Percentiles rank a stretch among this genome's conserved stretches.
These are phyloP conservation scores for Halictus quadricinctus DNA, from an alignment of 2,888 invertebrate genomes.

Conservation along the genomic window DNA sequence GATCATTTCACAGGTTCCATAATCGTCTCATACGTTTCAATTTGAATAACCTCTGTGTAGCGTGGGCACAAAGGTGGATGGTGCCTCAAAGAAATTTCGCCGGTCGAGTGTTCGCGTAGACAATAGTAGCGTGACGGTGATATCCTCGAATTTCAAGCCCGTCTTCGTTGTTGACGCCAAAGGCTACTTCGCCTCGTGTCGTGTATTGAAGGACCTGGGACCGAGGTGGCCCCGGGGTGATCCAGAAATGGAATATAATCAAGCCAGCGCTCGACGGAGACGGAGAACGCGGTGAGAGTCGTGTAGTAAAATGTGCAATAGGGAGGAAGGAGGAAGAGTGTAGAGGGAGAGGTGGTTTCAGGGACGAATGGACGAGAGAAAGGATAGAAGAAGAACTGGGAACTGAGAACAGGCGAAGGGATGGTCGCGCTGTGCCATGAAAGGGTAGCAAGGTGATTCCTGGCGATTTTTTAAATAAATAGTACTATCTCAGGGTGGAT, in stretches of 20 bases:
- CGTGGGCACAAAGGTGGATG: background rate
- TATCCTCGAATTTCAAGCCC: slow-evolving; percentile 77
- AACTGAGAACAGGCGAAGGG: background rate
- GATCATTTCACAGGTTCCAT: background rate
- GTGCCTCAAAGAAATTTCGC: slow-evolving; percentile 35
- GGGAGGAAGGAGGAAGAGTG: background rate
- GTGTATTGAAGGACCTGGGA: slow-evolving; percentile 72
- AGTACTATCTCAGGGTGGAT: background rate
- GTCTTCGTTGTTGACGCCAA: slow-evolving; percentile 77
- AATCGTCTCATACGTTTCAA: background rate
- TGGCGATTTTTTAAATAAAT: background rate
- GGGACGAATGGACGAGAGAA: slow-evolving; percentile 4
- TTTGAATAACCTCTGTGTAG: background rate
- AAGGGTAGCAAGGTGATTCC: background rate
- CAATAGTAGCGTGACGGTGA: slow-evolving; percentile 40
- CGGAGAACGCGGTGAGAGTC: slow-evolving; percentile 37
- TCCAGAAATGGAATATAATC: slow-evolving; percentile 82
- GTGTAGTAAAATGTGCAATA: slow-evolving; percentile 55
- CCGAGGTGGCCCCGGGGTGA: slow-evolving; percentile 71
- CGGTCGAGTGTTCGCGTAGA: slow-evolving; percentile 41
- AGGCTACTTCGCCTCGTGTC: slow-evolving; percentile 77
- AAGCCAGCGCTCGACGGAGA: slow-evolving; percentile 67
- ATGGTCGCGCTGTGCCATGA: background rate
- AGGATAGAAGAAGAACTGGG: background rate
- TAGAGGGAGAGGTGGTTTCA: slow-evolving; percentile 1